Evolutionary conservation across 30 jellyfish, hydroid and myxozoan genomes (phyloP).

Genomic region (Aurelia aurita complex sp. Pacific): DNA sequence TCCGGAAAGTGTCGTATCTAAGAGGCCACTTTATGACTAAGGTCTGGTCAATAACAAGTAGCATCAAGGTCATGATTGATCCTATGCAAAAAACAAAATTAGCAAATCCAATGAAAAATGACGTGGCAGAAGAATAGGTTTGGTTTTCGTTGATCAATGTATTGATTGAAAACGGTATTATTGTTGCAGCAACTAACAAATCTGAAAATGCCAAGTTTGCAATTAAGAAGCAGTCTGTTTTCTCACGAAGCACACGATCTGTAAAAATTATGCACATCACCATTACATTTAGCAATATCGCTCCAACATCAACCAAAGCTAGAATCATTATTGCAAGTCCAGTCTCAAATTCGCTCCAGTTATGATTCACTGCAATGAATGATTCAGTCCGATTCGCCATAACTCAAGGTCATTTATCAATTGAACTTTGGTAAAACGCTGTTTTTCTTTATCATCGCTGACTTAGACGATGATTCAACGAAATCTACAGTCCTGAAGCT

Average conservation of each 20-base stretch:
- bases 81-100: conserved; percentile 68
- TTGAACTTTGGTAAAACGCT: no score
- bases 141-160: conserved; percentile 4
- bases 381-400: conserved; percentile 4
- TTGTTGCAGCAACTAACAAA: conserved; percentile 25
- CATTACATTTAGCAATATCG: conserved; percentile 21
- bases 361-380: neutral
- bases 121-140: neutral
- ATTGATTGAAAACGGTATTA: conserved; percentile 54
- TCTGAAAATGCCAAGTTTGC: conserved; percentile 67
- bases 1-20: conserved; percentile 25
- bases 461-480: no score
- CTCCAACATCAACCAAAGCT: conserved; percentile 14
- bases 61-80: conserved; percentile 64
- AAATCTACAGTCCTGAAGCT: no score
- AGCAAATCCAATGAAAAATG: conserved; percentile 48
- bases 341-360: conserved; percentile 40
- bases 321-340: conserved; percentile 11
- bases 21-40: conserved; percentile 48
- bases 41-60: conserved; percentile 51
- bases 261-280: conserved; percentile 9
- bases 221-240: conserved; percentile 52
- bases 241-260: conserved; percentile 50
- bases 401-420: no score
- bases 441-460: no score